Evolutionary conservation across 1,140 invertebrate species (phyloP).

Genomic region (Trichonephila inaurata): DNA sequence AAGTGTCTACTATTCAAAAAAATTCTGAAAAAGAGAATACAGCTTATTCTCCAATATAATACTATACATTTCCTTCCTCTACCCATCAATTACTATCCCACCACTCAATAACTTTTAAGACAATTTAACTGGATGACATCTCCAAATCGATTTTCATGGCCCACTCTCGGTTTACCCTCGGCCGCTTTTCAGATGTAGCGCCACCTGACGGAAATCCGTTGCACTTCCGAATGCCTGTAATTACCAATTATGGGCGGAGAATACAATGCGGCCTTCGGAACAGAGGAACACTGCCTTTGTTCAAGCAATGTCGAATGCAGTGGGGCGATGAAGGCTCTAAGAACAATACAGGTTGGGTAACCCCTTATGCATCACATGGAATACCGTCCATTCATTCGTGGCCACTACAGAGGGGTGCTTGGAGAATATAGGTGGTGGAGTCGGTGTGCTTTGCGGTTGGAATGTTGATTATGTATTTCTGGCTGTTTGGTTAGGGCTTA

Average conservation of each 20-base stretch:
- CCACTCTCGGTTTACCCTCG: conserved; percentile 24
- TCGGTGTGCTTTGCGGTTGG: background rate
- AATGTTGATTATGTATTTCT: background rate
- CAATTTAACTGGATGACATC: conserved; percentile 38
- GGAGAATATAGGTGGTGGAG: background rate
- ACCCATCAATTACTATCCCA: background rate
- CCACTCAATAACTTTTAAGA: conserved; percentile 41
- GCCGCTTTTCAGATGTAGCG: conserved; percentile 24
- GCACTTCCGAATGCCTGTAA: conserved; percentile 43
- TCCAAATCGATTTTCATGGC: conserved; percentile 33
- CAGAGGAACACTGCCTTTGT: conserved; percentile 13
- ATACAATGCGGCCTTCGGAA: background rate
- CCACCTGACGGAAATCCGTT: conserved; percentile 40
- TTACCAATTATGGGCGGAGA: conserved; percentile 35
- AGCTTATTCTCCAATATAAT: background rate
- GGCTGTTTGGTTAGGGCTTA: too few species aligned
- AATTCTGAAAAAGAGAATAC: background rate
- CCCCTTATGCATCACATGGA: conserved; percentile 31
- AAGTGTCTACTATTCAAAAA: background rate
- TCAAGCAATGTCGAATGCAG: conserved; percentile 11
- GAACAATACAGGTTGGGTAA: conserved; percentile 28
- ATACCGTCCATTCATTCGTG: conserved; percentile 5
- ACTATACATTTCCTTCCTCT: background rate
- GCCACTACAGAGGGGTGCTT: background rate
- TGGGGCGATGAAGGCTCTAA: background rate